Evolutionary conservation across 2,888 invertebrate species (phyloP).

Genomic region (Beris morrisii): DNA sequence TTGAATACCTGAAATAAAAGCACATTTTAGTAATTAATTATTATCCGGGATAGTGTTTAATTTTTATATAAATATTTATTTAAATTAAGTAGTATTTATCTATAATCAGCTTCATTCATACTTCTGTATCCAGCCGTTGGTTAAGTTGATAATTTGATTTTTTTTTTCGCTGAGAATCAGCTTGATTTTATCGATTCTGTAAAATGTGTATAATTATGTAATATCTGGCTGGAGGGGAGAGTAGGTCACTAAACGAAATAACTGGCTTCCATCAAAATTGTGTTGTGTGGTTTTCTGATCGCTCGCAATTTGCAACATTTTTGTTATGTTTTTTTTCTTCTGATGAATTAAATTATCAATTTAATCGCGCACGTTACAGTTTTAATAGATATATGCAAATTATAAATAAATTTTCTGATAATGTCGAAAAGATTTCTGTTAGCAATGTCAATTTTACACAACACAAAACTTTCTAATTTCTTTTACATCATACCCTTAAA

Average conservation of each 20-base stretch:
- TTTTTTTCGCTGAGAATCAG: not conserved
- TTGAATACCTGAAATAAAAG: conserved; percentile 31
- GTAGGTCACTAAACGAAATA: no score
- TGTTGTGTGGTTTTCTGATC: no score
- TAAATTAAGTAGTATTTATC: conserved; percentile 32
- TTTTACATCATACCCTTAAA: conserved; percentile 29
- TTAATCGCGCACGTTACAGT: conserved; percentile 6
- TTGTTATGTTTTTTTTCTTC: conserved; percentile 1
- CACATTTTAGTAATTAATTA: conserved; percentile 30
- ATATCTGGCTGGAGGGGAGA: no score
- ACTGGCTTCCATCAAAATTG: no score
- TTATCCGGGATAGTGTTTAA: conserved; percentile 28
- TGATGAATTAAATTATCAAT: conserved; percentile 11
- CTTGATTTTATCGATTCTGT: no score
- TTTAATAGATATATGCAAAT: conserved; percentile 12
- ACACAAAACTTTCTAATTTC: conserved; percentile 7
- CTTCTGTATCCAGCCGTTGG: conserved; percentile 9
- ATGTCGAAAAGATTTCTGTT: conserved; percentile 19
- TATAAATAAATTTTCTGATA: conserved; percentile 1
- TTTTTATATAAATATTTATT: conserved; percentile 29
- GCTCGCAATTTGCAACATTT: no score
- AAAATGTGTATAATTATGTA: no score
- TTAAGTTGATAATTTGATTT: conserved; percentile 15
- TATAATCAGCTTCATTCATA: conserved; percentile 14
- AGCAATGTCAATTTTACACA: conserved; percentile 29